phyloP scores from a whole-genome alignment of 2,797 vertebrate genomes.

The Martes flavigula region DNA sequence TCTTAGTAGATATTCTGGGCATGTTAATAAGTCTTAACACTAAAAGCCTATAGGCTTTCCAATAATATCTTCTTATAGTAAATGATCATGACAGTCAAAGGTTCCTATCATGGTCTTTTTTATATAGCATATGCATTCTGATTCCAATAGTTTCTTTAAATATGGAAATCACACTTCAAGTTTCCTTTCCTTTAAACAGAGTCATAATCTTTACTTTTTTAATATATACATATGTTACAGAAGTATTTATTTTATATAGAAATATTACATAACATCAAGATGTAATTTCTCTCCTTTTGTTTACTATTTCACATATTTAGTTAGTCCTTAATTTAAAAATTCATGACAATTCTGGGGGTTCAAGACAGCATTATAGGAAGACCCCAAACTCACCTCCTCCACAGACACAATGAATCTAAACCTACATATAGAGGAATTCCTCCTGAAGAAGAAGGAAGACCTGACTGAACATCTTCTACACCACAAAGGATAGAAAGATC shows the following conservation, averaged over 20 bases:
- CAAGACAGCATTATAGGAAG: neutral
- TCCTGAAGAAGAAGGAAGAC: no score
- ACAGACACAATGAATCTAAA: neutral
- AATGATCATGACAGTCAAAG: neutral
- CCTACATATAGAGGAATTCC: neutral
- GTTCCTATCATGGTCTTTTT: neutral
- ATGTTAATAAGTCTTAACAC: neutral
- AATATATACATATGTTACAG: neutral
- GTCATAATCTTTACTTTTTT: neutral
- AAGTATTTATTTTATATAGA: neutral
- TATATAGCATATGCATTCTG: neutral
- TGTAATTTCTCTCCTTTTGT: neutral
- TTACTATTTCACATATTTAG: neutral
- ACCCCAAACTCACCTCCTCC: neutral
- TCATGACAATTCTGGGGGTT: neutral
- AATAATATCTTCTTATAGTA: neutral
- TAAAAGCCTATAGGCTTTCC: neutral
- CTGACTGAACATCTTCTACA: no score
- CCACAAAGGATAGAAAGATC: neutral
- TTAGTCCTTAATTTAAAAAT: neutral
- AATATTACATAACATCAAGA: neutral
- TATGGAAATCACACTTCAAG: neutral
- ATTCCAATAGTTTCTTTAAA: neutral
- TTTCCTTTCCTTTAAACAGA: neutral
- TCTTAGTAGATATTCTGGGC: neutral